Conservation (phyloP, 92 coral and sea anemone genomes). For the Micromussa lordhowensis region DNA sequence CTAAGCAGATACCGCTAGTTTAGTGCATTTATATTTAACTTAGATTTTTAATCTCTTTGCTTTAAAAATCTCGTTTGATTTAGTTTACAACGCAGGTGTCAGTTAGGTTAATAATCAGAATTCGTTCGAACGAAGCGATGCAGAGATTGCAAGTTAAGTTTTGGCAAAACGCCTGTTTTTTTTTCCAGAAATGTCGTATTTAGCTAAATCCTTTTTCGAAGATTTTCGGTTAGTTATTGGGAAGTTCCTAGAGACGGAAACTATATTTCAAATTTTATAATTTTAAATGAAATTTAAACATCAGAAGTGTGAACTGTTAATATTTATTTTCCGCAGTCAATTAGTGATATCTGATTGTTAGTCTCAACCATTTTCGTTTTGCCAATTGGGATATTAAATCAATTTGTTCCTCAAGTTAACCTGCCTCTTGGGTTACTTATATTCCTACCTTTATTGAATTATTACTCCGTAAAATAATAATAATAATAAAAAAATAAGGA, state of each 20-base stretch:
- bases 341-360: background rate
- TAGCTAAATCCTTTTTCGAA: background rate
- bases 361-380: background rate
- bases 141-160: background rate
- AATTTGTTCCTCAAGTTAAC: background rate
- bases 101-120: background rate
- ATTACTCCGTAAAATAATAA: background rate
- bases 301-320: background rate
- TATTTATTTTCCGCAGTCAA: background rate
- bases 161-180: background rate
- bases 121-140: background rate
- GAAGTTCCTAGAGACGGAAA: background rate
- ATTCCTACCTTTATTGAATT: background rate
- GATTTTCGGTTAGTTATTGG: background rate
- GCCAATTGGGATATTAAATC: background rate
- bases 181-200: background rate
- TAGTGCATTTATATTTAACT: background rate
- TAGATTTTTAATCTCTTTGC: background rate
- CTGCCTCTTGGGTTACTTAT: background rate
- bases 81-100: background rate
- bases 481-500: background rate
- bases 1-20: background rate
- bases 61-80: background rate
- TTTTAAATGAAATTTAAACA: background rate
- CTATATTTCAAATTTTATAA: background rate